Base-by-base conservation (phyloP, 1,140 invertebrate species). In the Coenobita brevimanus region DNA sequence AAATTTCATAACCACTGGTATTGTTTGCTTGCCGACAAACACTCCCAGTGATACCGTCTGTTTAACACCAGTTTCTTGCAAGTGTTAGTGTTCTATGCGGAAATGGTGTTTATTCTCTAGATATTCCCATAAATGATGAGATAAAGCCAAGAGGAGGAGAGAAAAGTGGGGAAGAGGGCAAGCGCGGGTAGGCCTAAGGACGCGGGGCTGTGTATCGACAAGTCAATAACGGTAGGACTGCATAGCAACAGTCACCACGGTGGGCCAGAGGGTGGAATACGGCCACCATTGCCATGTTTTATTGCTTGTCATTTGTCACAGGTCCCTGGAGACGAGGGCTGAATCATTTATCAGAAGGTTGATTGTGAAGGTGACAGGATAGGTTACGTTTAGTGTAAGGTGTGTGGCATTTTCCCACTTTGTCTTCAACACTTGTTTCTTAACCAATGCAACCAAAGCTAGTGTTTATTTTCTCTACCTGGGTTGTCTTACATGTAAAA, bases 191-290 rank as follows among this genome's bases (percentile, higher is more conserved):
- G 80, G 80, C 80, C 80, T 82, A 82, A 46, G 36, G 24, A 15
- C 30, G 21, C 80, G 67, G 80, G 38, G 80, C 62, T 21, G 54
- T 62, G 62, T 69, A 4, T n/a, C 2, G 30, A 24, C 36, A 41
- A 67, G 80, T 82, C 80, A 71, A 82, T 82, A 82, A 82, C 80
- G 80, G 80, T 27, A 82, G 64, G 10, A 27, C 80, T 82, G 80
- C 80, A 82, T 82, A 82, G 80, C 80, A 82, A 82, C 80, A 82
- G 80, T 50, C 46, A n/a, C 21, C 64, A 8, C 17, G 8, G 13
- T 4, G 10, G 38, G 38, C 24, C 4, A n/a, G n/a, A n/a, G n/a
- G n/a, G n/a, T n/a, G 71, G 71, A 21, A 75, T 41, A 75, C 3
- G 27, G 38, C 27, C 21, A 8, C 6, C 27, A 33, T 71, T 30